Conservation (phyloP, 2,888 invertebrate species). For the Cephalotes varians region DNA sequence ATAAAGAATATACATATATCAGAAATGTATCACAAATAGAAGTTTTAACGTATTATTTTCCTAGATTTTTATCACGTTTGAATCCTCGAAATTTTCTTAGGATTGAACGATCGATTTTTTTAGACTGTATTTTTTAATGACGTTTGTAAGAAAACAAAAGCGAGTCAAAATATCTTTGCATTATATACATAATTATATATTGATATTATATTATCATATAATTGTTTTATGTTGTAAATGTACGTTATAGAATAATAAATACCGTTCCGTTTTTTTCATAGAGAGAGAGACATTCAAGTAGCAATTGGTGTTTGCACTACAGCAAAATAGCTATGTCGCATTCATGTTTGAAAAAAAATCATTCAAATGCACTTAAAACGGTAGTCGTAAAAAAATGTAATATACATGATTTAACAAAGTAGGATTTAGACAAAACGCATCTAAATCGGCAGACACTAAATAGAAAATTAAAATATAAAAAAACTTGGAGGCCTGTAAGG, state of each 20-base stretch:
- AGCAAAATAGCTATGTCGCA: not conserved
- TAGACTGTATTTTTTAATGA: not conserved
- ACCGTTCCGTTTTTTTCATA: not conserved
- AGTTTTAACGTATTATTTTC: slow-evolving; percentile 19
- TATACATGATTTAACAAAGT: not conserved
- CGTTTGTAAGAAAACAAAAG: not conserved
- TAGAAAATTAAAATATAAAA: slow-evolving; percentile 22
- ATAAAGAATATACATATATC: not conserved
- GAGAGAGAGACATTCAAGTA: not conserved
- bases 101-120: not conserved
- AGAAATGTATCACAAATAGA: not conserved
- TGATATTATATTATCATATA: not conserved
- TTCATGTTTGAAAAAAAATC: not conserved
- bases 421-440: not conserved
- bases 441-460: slow-evolving; percentile 7
- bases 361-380: not conserved
- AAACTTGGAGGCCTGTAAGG: slow-evolving; percentile 29
- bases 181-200: not conserved
- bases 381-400: not conserved
- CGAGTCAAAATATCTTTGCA: not conserved
- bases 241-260: not conserved
- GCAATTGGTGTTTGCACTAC: slow-evolving; percentile 5
- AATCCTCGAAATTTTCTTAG: slow-evolving; percentile 8
- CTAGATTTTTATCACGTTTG: not conserved
- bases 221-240: not conserved